phyloP scores from a whole-genome alignment of 2,113 vertebrate species.

The Chlorodrepanis virens region DNA sequence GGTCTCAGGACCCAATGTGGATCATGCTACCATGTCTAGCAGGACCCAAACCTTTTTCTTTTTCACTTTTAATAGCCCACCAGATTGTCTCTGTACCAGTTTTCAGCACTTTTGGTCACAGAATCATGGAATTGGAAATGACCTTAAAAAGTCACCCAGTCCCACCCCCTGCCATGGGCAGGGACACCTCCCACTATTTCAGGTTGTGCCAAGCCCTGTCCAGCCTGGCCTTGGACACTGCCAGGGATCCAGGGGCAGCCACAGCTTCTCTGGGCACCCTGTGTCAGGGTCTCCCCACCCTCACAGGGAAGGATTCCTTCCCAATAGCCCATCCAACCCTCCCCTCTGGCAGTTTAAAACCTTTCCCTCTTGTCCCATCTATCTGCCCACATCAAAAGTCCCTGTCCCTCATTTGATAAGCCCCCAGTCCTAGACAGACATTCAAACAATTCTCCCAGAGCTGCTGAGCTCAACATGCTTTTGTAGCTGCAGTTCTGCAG shows the following conservation, averaged over 20 bases:
- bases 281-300: background rate
- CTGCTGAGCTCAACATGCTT: background rate
- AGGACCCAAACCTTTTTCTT: background rate
- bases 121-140: background rate
- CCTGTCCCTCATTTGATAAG: background rate
- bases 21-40: background rate
- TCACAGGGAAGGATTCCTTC: background rate
- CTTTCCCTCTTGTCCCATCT: background rate
- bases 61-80: background rate
- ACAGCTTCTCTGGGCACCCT: background rate
- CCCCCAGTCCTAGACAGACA: background rate
- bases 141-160: background rate
- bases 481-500: background rate
- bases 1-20: background rate
- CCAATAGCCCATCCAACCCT: background rate
- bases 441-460: background rate
- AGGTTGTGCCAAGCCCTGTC: accelerated
- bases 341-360: background rate
- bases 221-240: accelerated
- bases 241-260: background rate
- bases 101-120: background rate
- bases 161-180: background rate
- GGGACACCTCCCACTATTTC: background rate
- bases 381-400: background rate
- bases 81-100: background rate